These are phyloP conservation scores for Oncorhynchus clarkii DNA, from an alignment of 2,113 vertebrate genomes.

Conservation along the genomic window DNA sequence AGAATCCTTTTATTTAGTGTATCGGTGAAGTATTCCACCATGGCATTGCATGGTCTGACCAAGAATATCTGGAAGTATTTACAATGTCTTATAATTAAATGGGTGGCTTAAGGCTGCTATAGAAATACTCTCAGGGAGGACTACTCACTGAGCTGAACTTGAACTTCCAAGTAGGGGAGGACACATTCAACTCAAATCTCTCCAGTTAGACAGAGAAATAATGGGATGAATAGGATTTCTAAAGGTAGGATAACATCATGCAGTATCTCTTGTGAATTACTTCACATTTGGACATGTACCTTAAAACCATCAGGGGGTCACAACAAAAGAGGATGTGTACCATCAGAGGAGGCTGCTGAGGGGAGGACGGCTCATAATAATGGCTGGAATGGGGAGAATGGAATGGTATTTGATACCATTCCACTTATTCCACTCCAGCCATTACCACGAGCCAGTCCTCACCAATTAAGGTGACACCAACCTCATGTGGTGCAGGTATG, in stretches of 20 bases:
- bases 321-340: neutral
- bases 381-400: too few relatives aligned
- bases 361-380: too few relatives aligned
- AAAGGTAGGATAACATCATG: neutral
- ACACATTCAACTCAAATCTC: neutral
- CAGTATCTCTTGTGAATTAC: neutral
- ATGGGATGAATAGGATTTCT: neutral
- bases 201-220: neutral
- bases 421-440: too few relatives aligned
- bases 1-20: neutral
- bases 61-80: conserved; percentile 64
- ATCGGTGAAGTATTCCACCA: neutral
- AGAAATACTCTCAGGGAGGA: conserved; percentile 55
- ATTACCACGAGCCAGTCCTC: too few relatives aligned
- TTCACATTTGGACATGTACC: neutral
- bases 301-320: neutral
- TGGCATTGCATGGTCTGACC: conserved; percentile 29
- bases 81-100: conserved; percentile 61
- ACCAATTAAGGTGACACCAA: too few relatives aligned
- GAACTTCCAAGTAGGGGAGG: neutral
- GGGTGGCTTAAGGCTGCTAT: conserved; percentile 52
- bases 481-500: too few relatives aligned
- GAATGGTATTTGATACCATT: too few relatives aligned
- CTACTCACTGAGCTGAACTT: conserved; percentile 15
- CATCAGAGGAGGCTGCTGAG: too few relatives aligned